Conservation (phyloP, 92 coral and sea anemone genomes). For the Plumapathes pennacea region DNA sequence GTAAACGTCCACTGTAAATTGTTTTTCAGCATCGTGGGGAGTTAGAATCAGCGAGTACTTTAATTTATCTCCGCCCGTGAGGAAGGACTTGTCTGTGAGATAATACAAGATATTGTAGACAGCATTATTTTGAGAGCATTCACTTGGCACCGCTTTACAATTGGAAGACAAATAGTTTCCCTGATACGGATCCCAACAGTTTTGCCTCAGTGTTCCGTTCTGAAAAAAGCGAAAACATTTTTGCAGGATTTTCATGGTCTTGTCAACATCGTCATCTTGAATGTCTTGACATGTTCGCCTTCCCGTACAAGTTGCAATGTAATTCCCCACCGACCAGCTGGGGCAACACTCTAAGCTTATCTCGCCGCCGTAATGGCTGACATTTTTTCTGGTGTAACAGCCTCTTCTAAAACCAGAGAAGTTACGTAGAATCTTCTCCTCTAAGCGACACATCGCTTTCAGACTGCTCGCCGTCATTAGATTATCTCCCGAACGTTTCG, state of each 20-base stretch:
- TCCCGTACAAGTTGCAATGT: constrained; percentile 64
- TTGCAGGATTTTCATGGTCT: constrained; percentile 30
- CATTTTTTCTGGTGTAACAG: constrained; percentile 67
- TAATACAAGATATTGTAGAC: constrained; percentile 87
- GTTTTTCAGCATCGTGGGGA: constrained; percentile 37
- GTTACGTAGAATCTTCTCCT: constrained; percentile 65
- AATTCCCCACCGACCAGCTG: constrained; percentile 93
- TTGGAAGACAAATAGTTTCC: constrained; percentile 32
- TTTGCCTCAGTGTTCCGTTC: constrained; percentile 61
- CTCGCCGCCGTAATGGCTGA: constrained; percentile 22
- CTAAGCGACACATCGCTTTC: constrained; percentile 85
- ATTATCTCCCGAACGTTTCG: constrained; percentile 37
- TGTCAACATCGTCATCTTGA: constrained; percentile 37
- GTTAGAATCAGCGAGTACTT: constrained; percentile 69
- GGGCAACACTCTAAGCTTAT: constrained; percentile 71
- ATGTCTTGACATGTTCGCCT: constrained; percentile 67
- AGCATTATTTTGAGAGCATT: constrained; percentile 76
- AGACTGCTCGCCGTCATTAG: constrained; percentile 69
- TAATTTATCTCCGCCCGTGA: constrained; percentile 35
- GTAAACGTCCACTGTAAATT: constrained; percentile 42
- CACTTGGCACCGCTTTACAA: constrained; percentile 52
- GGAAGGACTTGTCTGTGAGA: constrained; percentile 76
- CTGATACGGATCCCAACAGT: constrained; percentile 89
- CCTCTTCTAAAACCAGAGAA: constrained; percentile 44
- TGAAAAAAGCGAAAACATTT: constrained; percentile 64